These are phyloP conservation scores for Amiota minor DNA, from an alignment of 2,888 invertebrate genomes.

Conservation along the genomic window DNA sequence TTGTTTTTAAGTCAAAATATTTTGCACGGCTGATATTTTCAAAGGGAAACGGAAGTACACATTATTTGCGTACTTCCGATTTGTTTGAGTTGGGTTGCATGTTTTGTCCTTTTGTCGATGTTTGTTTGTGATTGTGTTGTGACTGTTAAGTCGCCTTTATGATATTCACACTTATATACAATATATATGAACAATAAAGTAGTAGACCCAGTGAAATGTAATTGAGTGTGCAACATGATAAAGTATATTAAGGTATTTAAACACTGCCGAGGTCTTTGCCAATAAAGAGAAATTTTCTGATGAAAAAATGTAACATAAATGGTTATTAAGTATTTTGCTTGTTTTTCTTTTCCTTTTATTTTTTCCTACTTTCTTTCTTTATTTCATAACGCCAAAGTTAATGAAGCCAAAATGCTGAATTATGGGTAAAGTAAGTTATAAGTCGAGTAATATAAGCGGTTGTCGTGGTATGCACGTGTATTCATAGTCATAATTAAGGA, in stretches of 20 bases:
- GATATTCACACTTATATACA: neutral
- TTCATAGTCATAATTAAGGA: slow-evolving; percentile 40
- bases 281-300: slow-evolving; percentile 37
- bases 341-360: neutral
- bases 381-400: slow-evolving; percentile 29
- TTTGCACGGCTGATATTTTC: slow-evolving; percentile 52
- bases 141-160: neutral
- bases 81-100: neutral
- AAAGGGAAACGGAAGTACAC: slow-evolving; percentile 7
- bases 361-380: slow-evolving; percentile 38
- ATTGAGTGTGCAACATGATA: slow-evolving; percentile 14
- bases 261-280: neutral
- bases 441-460: slow-evolving; percentile 13
- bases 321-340: slow-evolving; percentile 38
- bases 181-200: neutral
- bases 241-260: slow-evolving; percentile 16
- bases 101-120: neutral
- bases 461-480: slow-evolving; percentile 41
- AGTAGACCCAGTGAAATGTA: neutral
- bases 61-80: neutral
- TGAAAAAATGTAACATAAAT: slow-evolving; percentile 42
- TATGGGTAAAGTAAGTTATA: slow-evolving; percentile 47
- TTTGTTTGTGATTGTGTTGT: neutral
- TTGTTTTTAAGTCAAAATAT: slow-evolving; percentile 52
- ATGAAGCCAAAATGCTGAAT: slow-evolving; percentile 52